Conservation (phyloP, 2,888 invertebrate genomes). For the Cantharis nigra region DNA sequence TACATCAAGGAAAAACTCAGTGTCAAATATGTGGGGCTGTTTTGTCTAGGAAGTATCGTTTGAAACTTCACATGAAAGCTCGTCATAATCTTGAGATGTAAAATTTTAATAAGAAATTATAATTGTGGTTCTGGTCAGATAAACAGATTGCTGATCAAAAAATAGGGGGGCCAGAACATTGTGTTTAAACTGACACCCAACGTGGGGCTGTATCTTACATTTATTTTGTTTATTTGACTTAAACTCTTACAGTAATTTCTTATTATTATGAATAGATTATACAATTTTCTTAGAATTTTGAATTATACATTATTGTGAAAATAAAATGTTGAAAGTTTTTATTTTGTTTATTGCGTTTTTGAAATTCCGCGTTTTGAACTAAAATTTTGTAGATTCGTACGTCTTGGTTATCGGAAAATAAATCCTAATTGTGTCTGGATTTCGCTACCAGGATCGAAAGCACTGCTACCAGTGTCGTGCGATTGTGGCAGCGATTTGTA, state of each 20-base stretch:
- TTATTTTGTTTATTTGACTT: no score
- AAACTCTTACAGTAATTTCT: no score
- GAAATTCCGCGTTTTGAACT: neutral
- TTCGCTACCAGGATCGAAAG: no score
- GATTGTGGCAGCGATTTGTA: neutral
- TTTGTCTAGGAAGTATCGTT: neutral
- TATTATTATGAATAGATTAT: neutral
- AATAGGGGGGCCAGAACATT: no score
- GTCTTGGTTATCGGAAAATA: neutral
- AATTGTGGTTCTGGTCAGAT: no score
- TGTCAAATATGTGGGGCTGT: neutral
- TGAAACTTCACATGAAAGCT: neutral
- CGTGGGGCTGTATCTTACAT: no score
- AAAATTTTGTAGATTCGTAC: neutral
- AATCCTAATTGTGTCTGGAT: neutral
- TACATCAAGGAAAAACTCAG: neutral
- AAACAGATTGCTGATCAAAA: no score
- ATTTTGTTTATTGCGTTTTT: neutral
- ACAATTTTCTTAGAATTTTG: neutral
- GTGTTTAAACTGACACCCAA: no score
- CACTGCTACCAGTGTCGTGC: no score
- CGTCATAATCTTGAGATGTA: neutral
- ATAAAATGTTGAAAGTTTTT: neutral
- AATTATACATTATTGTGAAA: neutral
- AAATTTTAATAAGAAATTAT: neutral